These are phyloP conservation scores for Atta texana DNA, from an alignment of 1,140 invertebrate species.

Conservation along the genomic window DNA sequence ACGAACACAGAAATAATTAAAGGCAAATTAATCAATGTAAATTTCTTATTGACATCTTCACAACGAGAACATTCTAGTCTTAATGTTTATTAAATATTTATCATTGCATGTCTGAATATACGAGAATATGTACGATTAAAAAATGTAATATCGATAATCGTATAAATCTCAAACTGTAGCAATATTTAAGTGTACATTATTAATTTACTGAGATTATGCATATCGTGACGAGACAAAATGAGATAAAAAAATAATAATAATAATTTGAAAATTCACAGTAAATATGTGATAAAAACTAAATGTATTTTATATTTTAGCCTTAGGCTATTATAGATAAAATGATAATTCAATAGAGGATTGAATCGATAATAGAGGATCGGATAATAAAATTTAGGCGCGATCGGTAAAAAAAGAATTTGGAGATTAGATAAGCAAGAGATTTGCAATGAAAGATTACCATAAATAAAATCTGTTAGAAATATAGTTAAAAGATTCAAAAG, in stretches of 20 bases:
- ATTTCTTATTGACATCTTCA: not conserved
- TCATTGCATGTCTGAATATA: conserved; percentile 1
- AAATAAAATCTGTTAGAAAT: too few relatives aligned
- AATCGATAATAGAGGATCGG: not conserved
- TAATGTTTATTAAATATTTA: not conserved
- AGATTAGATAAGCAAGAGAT: not conserved
- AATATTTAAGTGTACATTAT: not conserved
- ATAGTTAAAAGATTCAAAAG: too few relatives aligned
- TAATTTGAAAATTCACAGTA: not conserved
- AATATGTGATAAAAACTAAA: not conserved
- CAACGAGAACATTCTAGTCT: not conserved
- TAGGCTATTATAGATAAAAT: not conserved
- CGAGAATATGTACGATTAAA: not conserved
- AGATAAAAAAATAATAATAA: not conserved
- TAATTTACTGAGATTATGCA: not conserved
- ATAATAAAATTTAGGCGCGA: not conserved
- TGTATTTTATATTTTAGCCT: not conserved
- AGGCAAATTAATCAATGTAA: not conserved
- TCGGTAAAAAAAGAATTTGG: too few relatives aligned
- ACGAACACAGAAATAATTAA: not conserved
- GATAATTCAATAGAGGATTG: not conserved
- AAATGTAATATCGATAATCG: not conserved
- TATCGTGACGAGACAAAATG: not conserved
- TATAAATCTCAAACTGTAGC: not conserved
- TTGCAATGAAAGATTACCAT: too few relatives aligned